Evolutionary conservation across 2,113 vertebrate species (phyloP), one percentile per base, ranked within the genome.

Genomic region (Perca fluviatilis): DNA sequence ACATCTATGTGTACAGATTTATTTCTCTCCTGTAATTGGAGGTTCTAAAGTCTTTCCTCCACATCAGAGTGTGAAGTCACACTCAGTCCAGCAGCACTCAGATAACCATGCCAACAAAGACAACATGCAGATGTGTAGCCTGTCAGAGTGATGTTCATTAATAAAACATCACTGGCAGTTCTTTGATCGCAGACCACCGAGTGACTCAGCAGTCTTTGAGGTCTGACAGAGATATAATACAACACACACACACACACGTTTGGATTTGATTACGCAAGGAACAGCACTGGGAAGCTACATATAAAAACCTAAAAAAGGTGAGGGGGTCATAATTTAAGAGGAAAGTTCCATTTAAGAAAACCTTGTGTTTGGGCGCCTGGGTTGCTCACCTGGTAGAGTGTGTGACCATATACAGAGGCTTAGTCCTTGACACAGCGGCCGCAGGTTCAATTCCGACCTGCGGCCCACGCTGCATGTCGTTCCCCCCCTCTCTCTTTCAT

Each of bases 131-230:
- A 46, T 43, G 60, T 62, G 43, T 25, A 51, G 66, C 21, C 61
- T 73, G 80, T 83, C 66, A 63, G 14, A 30, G 62, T 77, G 46
- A 47, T 15, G 75, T 12, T 46, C 40, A 51, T 82, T 19, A 89
- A 91, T 89, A 80, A 89, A 85, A 86, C 73, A 91, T 88, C 83
- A 80, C 14, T 51, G 51, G 33, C 36, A 69, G 36, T 57, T 76
- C 68, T 87, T 61, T 84, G 71, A 79, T 68, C 62, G 58, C 60
- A 67, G 64, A 80, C 36, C 74, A 60, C 69, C 56, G 47, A 43
- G 36, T 47, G 71, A 78, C 57, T 30, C 43, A 72, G 76, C 69
- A 51, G 60, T 70, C 66, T 82, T 84, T 84, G 75, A 73, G 33
- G 51, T 64, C 13, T 63, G n/a, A 57, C 63, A 64, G 49, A 76